Percentiles rank a stretch among this genome's conserved stretches.
Conservation (phyloP, 1,140 invertebrate species). For the Calosoma granatense region DNA sequence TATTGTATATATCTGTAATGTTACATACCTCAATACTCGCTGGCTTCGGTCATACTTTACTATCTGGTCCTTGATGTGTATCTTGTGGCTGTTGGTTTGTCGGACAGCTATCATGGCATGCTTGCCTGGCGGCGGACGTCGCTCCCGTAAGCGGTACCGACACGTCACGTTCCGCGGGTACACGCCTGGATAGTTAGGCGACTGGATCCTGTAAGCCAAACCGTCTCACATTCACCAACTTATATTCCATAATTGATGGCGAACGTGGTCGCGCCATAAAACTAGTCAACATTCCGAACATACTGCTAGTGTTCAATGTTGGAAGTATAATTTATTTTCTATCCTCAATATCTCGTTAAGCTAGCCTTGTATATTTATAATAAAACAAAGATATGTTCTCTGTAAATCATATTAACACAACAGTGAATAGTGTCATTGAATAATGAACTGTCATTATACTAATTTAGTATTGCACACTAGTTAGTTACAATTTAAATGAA, state of each 20-base stretch:
- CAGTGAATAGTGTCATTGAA: too few relatives aligned
- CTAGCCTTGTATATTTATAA: too few relatives aligned
- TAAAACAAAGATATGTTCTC: too few relatives aligned
- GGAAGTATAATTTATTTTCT: too few relatives aligned
- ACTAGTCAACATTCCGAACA: conserved; percentile 23
- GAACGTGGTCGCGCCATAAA: conserved; percentile 45
- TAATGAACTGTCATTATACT: too few relatives aligned
- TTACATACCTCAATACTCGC: conserved; percentile 56
- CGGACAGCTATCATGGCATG: conserved; percentile 61
- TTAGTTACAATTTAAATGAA: too few relatives aligned
- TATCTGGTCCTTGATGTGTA: conserved; percentile 68
- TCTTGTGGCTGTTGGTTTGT: conserved; percentile 64
- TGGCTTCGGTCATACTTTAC: conserved; percentile 66
- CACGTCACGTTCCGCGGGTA: conserved; percentile 78
- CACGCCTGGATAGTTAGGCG: conserved; percentile 76
- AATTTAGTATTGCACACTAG: too few relatives aligned
- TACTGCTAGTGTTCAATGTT: too few relatives aligned
- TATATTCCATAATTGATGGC: too few relatives aligned
- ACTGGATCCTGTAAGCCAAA: conserved; percentile 45
- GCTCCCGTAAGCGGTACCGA: conserved; percentile 46
- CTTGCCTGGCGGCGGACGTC: conserved; percentile 52
- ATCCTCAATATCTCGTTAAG: too few relatives aligned
- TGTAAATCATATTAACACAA: too few relatives aligned
- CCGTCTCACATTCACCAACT: background rate
- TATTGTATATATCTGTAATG: too few relatives aligned